Conservation (phyloP, 2,113 vertebrate genomes). For the Mesocricetus auratus region DNA sequence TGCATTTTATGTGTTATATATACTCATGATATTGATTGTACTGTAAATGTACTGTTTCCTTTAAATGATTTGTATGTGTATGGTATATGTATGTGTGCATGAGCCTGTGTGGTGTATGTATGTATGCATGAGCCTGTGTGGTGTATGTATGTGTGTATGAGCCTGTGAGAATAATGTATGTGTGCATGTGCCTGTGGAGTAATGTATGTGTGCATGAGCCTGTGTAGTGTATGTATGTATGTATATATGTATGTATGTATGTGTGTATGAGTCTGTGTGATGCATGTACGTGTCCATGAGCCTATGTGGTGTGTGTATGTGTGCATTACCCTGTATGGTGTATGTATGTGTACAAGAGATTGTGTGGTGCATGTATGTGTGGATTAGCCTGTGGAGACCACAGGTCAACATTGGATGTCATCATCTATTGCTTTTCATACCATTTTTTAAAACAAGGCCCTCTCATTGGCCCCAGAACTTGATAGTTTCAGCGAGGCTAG, state of each 20-base stretch:
- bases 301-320: background rate
- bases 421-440: background rate
- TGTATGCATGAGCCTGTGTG: background rate
- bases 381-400: background rate
- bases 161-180: background rate
- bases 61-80: background rate
- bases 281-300: background rate
- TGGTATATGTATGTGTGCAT: background rate
- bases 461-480: background rate
- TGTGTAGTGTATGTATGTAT: background rate
- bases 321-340: background rate
- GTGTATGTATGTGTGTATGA: background rate
- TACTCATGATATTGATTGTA: background rate
- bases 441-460: background rate
- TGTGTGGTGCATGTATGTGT: background rate
- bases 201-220: background rate
- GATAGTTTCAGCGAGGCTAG: background rate
- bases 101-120: background rate
- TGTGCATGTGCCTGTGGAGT: background rate
- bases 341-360: background rate
- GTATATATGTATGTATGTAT: background rate
- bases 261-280: background rate
- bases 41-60: background rate
- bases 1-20: rapidly evolving
- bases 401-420: background rate